Base-by-base conservation (phyloP, 2,113 vertebrate species). In the Andinoacara biseriatus region DNA sequence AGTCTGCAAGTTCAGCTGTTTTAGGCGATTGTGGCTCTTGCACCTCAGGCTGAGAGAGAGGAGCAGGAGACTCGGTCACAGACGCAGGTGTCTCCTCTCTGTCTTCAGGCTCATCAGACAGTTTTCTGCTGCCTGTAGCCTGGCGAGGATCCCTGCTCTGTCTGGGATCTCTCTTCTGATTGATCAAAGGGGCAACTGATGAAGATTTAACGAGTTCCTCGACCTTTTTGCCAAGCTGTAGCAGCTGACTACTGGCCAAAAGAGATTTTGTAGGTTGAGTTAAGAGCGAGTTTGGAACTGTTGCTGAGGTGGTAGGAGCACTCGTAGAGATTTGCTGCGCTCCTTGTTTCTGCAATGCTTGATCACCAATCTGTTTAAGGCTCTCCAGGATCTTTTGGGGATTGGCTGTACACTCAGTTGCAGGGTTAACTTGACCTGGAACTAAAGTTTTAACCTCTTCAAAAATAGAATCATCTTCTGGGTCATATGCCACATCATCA, bases 401-500 rank as follows among this genome's bases (percentile, higher is more conserved):
- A 62, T 98, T 96, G 1, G 93, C 87, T 67, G 89, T 76, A 2
- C 92, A 81, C 1, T 91, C 80, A 33, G 92, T 0, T 0, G 91
- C 86, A 52, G 61, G 82, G 75, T 95, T 96, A 20, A 72, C 40
- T 14, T 96, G 96, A 94, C 52, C 93, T 87, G 97, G 95, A 60
- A 95, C 93, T 83, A 96, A 93, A 10, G 97, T 82, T 24, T 97
- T 97, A 38, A 98, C 97, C 74, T 99, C 97, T 59, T 99, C 98
- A 85, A 99, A 92, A 72, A 99, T 98, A 0, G 98, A 98, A 92
- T 99, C 98, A 74, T 99, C 98, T 78, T 99, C 98, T 2, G 98
- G 98, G 85, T 99, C 98, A 0, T 99, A 99, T 1, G 98, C 98
- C 59, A 98, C 96, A 83, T 99, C 98, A 82, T 99, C 97, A 7